Evolutionary conservation across 35 echinoderm and acorn worm genomes (phyloP).

Genomic region (Chiridota heheva): DNA sequence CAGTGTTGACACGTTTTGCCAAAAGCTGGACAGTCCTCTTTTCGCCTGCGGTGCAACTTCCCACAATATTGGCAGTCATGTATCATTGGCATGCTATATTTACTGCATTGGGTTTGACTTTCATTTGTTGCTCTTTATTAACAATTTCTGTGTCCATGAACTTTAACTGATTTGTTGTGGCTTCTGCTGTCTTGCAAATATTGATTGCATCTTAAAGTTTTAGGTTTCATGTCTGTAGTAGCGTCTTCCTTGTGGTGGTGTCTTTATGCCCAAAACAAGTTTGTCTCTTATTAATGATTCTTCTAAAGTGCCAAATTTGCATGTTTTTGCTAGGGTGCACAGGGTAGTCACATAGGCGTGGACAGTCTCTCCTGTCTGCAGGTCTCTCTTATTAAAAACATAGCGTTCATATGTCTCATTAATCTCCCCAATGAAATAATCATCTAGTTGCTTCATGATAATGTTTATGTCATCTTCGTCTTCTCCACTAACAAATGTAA

Average conservation of each 20-base stretch:
- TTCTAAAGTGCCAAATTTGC: background rate
- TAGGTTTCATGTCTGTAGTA: slow-evolving; percentile 10
- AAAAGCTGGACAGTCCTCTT: background rate
- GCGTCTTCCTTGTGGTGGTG: slow-evolving; percentile 5
- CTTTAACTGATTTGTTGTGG: background rate
- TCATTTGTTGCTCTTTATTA: slow-evolving; percentile 7
- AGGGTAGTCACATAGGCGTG: slow-evolving; percentile 15
- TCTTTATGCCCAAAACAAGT: slow-evolving; percentile 14
- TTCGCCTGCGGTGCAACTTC: background rate
- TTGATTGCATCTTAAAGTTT: slow-evolving; percentile 15
- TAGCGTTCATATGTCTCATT: slow-evolving; percentile 30
- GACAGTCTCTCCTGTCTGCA: slow-evolving; percentile 15
- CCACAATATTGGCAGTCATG: background rate
- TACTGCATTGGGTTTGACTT: background rate
- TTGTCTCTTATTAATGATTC: background rate
- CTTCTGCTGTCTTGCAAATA: slow-evolving; percentile 4
- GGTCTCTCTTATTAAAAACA: slow-evolving; percentile 41
- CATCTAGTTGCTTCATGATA: slow-evolving; percentile 21
- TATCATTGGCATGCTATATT: slow-evolving; percentile 2
- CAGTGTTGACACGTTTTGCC: background rate
- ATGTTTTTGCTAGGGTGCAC: background rate
- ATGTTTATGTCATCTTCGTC: slow-evolving; percentile 16
- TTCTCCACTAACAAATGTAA: background rate
- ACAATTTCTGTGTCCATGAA: slow-evolving; percentile 13
- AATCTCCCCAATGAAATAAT: slow-evolving; percentile 15